Conservation (phyloP, 2,888 invertebrate species). For the Tiliacea citrago region DNA sequence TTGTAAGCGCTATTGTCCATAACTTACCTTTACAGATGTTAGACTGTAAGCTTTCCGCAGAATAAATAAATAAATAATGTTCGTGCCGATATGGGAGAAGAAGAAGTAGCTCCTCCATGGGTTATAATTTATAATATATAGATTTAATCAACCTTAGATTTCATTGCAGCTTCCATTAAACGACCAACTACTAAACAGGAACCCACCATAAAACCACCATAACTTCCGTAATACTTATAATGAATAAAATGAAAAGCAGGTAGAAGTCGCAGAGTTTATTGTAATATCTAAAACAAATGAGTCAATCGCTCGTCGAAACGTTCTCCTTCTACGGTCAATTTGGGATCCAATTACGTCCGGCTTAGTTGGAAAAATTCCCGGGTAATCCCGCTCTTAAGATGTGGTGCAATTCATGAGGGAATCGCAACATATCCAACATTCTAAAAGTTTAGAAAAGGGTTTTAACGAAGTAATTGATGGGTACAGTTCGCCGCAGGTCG, state of each 20-base stretch:
- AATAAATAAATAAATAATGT: too few species aligned
- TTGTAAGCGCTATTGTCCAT: too few species aligned
- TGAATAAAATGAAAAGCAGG: conserved; percentile 32
- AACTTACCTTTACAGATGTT: too few species aligned
- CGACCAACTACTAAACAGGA: neutral
- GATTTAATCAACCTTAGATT: neutral
- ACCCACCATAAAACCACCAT: neutral
- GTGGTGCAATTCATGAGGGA: conserved; percentile 67
- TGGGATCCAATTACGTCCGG: conserved; percentile 89
- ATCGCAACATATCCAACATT: neutral
- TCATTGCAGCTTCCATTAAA: neutral
- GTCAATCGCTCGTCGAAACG: conserved; percentile 80
- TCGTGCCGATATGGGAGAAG: neutral
- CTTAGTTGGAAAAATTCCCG: conserved; percentile 89
- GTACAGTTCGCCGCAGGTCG: neutral
- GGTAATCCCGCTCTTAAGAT: conserved; percentile 82
- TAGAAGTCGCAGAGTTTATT: conserved; percentile 41
- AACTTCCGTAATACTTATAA: neutral
- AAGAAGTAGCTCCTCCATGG: neutral
- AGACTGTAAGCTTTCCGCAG: too few species aligned
- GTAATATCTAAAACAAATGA: conserved; percentile 76
- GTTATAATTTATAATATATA: neutral
- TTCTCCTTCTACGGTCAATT: conserved; percentile 86
- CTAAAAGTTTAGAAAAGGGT: too few species aligned
- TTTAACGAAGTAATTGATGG: neutral